Conservation (phyloP, 2,797 vertebrate species). For the Halcyon leucocephala region DNA sequence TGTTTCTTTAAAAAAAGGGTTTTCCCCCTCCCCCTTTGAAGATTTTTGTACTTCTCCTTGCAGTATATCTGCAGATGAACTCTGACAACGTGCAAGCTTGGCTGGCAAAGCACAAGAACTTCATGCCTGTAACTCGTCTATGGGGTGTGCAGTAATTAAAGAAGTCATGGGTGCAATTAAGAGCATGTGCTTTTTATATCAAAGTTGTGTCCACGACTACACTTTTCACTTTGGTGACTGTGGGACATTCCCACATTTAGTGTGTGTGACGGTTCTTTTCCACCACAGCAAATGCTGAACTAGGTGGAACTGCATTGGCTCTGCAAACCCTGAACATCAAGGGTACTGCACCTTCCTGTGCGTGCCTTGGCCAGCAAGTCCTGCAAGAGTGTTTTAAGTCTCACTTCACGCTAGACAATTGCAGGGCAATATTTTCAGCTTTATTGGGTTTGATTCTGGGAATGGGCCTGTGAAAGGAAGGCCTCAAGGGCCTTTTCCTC, state of each 20-base stretch:
- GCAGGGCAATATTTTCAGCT: neutral
- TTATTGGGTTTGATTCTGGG: neutral
- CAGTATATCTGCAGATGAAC: neutral
- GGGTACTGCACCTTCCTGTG: neutral
- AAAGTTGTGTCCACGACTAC: neutral
- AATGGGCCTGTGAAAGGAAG: neutral
- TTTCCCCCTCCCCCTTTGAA: neutral
- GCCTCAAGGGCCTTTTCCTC: neutral
- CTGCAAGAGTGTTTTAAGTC: neutral
- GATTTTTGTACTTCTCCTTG: neutral
- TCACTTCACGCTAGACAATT: neutral
- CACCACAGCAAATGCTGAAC: accelerated
- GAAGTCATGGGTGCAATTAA: neutral
- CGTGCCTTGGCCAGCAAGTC: neutral
- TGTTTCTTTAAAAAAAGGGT: neutral
- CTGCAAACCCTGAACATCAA: neutral
- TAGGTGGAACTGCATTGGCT: neutral
- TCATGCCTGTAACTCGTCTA: neutral
- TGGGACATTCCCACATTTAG: accelerated
- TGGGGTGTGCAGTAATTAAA: neutral
- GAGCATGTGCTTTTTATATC: neutral
- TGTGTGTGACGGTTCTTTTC: neutral
- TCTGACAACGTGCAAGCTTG: neutral
- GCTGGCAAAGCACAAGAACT: neutral
- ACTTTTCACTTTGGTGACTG: neutral